Evolutionary conservation across 2,888 invertebrate genomes (phyloP).

Genomic region (Dryomyza anilis): DNA sequence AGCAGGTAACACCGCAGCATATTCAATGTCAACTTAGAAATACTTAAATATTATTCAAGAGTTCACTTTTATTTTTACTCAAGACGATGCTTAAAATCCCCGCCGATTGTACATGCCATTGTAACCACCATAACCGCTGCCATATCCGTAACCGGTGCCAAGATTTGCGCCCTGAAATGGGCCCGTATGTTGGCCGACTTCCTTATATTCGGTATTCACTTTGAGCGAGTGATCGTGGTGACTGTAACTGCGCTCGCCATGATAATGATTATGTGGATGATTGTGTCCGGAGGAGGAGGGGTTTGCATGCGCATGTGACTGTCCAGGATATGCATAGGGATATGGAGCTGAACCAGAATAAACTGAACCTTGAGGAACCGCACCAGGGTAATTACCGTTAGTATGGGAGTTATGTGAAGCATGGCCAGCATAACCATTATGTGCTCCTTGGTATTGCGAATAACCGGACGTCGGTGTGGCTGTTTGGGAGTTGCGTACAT

Average conservation of each 20-base stretch:
- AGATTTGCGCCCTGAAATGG: neutral
- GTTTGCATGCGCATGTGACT: neutral
- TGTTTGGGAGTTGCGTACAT: too few relatives aligned
- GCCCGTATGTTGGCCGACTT: neutral
- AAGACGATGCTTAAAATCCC: neutral
- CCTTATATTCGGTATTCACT: neutral
- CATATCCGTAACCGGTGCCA: neutral
- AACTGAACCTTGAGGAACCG: too few relatives aligned
- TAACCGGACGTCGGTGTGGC: too few relatives aligned
- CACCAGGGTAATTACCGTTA: too few relatives aligned
- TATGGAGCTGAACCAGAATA: neutral
- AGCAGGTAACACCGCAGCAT: too few relatives aligned
- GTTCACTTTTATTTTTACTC: too few relatives aligned
- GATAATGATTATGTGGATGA: neutral
- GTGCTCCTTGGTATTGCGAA: too few relatives aligned
- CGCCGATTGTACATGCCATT: neutral
- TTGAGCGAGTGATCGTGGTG: neutral
- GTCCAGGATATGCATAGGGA: neutral
- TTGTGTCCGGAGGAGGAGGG: too few relatives aligned
- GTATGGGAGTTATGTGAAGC: too few relatives aligned
- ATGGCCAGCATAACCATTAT: too few relatives aligned
- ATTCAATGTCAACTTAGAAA: too few relatives aligned
- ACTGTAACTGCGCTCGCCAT: neutral
- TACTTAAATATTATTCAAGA: too few relatives aligned
- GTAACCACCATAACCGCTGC: neutral